Conservation (phyloP, 2,113 vertebrate genomes). For the Monopterus albus region DNA sequence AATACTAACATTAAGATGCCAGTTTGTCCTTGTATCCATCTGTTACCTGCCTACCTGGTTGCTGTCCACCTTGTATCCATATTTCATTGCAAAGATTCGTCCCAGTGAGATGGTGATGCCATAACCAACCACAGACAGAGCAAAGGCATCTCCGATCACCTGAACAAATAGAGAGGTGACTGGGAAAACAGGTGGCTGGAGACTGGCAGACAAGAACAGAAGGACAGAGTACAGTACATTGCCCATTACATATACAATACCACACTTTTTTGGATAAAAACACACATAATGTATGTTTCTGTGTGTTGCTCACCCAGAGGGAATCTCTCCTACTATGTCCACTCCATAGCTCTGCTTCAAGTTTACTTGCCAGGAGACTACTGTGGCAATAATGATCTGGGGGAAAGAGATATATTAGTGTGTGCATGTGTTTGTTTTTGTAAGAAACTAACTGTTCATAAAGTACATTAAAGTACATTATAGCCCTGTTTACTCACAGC, state of each 20-base stretch:
- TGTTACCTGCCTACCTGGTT: conserved; percentile 86
- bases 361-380: conserved; percentile 85
- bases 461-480: background rate
- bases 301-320: conserved; percentile 86
- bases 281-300: background rate
- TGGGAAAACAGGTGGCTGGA: conserved; percentile 85
- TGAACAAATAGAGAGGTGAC: conserved; percentile 73
- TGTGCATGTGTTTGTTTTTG: background rate
- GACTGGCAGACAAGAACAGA: conserved; percentile 73
- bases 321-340: conserved; percentile 89
- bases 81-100: conserved; percentile 93
- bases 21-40: background rate
- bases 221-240: background rate
- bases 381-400: conserved; percentile 89
- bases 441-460: background rate
- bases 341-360: conserved; percentile 81
- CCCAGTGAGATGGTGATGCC: conserved; percentile 95
- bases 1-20: background rate
- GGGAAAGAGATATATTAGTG: background rate
- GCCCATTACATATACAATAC: background rate
- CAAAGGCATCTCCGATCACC: conserved; percentile 90
- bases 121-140: conserved; percentile 92
- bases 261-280: background rate
- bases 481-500: conserved; percentile 77
- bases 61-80: conserved; percentile 95